These are phyloP conservation scores for Trichoplusia ni DNA, from an alignment of 1,140 invertebrate genomes.

Conservation along the genomic window DNA sequence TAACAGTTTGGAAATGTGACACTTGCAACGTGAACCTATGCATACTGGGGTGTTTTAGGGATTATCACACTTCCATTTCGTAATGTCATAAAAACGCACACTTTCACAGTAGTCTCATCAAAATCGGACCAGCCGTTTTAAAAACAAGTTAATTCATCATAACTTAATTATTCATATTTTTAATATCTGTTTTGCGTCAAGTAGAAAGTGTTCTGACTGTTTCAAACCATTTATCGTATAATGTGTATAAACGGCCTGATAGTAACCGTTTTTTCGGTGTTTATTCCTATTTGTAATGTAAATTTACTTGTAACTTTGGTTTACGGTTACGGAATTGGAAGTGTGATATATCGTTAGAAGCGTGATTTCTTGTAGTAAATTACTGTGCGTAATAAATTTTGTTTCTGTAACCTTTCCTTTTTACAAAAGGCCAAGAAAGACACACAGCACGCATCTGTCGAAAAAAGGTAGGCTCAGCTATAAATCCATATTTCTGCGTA, in stretches of 20 bases:
- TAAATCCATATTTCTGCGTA: not conserved
- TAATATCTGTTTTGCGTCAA: not conserved
- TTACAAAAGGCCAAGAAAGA: not conserved
- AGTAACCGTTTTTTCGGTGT: not conserved
- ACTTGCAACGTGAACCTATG: not conserved
- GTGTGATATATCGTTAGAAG: not conserved
- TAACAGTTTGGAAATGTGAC: not conserved
- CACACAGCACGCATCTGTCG: not conserved
- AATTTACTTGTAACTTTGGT: not conserved
- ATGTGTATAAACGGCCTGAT: not conserved
- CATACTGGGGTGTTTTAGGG: not conserved
- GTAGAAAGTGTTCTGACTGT: not conserved
- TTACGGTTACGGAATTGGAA: not conserved
- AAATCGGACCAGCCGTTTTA: not conserved
- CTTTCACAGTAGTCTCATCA: no score
- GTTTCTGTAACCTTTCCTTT: not conserved
- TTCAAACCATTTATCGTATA: not conserved
- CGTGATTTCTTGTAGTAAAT: not conserved
- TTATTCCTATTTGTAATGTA: not conserved
- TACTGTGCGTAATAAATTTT: not conserved
- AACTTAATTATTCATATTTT: not conserved
- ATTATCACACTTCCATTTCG: not conserved
- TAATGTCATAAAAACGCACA: not conserved
- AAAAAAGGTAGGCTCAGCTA: not conserved
- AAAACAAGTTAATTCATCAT: not conserved